phyloP scores from a whole-genome alignment of 2,113 vertebrate genomes.

The Daubentonia madagascariensis region DNA sequence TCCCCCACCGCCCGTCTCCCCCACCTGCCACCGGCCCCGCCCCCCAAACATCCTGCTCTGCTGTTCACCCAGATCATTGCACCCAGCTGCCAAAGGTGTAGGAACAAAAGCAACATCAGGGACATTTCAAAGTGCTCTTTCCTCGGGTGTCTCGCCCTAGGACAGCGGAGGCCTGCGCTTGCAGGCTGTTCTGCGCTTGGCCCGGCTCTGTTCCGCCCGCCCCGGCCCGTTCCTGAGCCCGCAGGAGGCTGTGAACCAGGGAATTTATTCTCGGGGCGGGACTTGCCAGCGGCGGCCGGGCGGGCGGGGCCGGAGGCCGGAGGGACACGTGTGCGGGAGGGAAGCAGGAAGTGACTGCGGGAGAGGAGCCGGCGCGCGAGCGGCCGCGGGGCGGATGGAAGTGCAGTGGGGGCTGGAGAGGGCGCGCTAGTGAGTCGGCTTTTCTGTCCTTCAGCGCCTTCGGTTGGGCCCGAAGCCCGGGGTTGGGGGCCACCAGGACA shows the following conservation, averaged over 20 bases:
- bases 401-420: constrained; percentile 66
- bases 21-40: rapidly evolving
- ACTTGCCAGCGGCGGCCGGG: constrained; percentile 55
- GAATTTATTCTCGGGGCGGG: constrained; percentile 2
- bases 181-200: rapidly evolving
- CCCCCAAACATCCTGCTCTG: rapidly evolving
- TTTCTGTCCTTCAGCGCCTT: constrained; percentile 38
- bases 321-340: constrained; percentile 83
- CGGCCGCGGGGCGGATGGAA: constrained; percentile 55
- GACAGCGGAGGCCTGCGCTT: rapidly evolving
- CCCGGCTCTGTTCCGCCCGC: neutral
- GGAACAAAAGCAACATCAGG: rapidly evolving
- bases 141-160: neutral
- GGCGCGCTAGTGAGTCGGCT: constrained; percentile 71
- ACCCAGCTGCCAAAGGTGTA: neutral
- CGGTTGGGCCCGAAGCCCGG: neutral
- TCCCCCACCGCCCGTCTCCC: too few species aligned
- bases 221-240: neutral
- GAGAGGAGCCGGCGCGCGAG: constrained; percentile 25
- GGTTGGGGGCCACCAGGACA: neutral
- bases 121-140: rapidly evolving
- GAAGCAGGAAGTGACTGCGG: constrained; percentile 72
- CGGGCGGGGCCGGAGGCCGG: constrained; percentile 71
- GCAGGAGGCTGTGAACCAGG: constrained; percentile 53
- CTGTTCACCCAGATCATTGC: neutral